Percentiles rank a stretch among this genome's conserved stretches.
Conservation (phyloP, 2,797 vertebrate species). For the Lycodopsis pacificus region DNA sequence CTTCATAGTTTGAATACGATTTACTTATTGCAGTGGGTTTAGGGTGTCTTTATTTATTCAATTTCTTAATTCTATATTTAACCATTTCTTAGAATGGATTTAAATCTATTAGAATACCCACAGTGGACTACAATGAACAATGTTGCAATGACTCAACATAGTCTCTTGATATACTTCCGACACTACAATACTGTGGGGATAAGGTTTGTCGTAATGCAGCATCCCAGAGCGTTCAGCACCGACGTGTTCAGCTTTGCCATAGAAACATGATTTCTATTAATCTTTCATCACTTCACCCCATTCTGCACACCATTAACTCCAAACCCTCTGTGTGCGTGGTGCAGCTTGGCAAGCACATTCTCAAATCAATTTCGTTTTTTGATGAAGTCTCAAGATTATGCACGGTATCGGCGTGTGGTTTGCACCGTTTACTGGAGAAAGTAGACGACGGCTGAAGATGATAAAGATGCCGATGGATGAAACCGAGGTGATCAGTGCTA, state of each 20-base stretch:
- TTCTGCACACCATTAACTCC: constrained; percentile 45
- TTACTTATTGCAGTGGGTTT: neutral
- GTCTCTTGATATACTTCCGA: neutral
- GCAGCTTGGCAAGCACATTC: constrained; percentile 38
- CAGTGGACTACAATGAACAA: neutral
- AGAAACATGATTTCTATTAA: constrained; percentile 32
- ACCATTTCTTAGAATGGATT: neutral
- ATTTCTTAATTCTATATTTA: neutral
- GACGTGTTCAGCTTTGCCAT: constrained; percentile 23
- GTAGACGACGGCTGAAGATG: neutral
- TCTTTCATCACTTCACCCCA: constrained; percentile 17
- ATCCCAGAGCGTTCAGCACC: constrained; percentile 11
- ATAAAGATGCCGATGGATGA: neutral
- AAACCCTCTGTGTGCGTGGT: constrained; percentile 10
- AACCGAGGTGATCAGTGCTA: neutral
- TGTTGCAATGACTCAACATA: no score
- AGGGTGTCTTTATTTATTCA: neutral
- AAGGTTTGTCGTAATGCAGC: constrained; percentile 1
- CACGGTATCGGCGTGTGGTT: neutral
- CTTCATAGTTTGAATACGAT: no score
- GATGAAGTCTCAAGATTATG: constrained; percentile 34
- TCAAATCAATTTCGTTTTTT: constrained; percentile 40
- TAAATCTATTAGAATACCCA: neutral
- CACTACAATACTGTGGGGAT: neutral
- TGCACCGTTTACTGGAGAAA: constrained; percentile 7